phyloP scores from a whole-genome alignment of 2,797 vertebrate species.

The Liasis olivaceus region DNA sequence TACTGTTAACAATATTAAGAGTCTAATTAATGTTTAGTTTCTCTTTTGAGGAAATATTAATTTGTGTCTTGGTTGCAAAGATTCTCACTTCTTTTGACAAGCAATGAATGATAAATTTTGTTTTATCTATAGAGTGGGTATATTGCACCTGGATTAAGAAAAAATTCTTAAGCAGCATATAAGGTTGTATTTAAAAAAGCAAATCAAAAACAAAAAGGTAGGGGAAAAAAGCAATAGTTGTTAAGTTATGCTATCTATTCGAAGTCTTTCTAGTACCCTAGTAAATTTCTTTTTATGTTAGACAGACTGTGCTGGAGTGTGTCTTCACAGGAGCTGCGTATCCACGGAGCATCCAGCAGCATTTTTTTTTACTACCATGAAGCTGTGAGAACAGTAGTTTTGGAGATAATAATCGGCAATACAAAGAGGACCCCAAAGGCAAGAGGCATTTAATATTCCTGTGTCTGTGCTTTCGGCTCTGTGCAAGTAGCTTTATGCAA shows the following conservation, averaged over 20 bases:
- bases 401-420: conserved; percentile 52
- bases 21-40: conserved; percentile 73
- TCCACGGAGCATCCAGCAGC: conserved; percentile 31
- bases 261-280: conserved; percentile 60
- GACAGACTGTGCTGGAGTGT: conserved; percentile 50
- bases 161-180: conserved; percentile 30
- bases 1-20: conserved; percentile 65
- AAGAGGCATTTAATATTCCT: conserved; percentile 58
- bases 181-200: conserved; percentile 10
- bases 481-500: conserved; percentile 54
- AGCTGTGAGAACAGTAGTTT: conserved; percentile 45
- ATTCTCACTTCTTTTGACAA: conserved; percentile 49
- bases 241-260: conserved; percentile 57
- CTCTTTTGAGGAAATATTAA: conserved; percentile 67
- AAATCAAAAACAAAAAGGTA: background rate
- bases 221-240: conserved; percentile 54
- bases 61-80: conserved; percentile 60
- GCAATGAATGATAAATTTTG: conserved; percentile 48
- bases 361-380: conserved; percentile 4
- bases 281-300: conserved; percentile 51
- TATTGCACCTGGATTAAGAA: conserved; percentile 51
- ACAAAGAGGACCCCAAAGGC: conserved; percentile 56
- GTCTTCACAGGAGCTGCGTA: conserved; percentile 34
- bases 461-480: conserved; percentile 50
- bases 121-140: conserved; percentile 62